Evolutionary conservation across 2,888 invertebrate species (phyloP).

Genomic region (Phaedon cochleariae): DNA sequence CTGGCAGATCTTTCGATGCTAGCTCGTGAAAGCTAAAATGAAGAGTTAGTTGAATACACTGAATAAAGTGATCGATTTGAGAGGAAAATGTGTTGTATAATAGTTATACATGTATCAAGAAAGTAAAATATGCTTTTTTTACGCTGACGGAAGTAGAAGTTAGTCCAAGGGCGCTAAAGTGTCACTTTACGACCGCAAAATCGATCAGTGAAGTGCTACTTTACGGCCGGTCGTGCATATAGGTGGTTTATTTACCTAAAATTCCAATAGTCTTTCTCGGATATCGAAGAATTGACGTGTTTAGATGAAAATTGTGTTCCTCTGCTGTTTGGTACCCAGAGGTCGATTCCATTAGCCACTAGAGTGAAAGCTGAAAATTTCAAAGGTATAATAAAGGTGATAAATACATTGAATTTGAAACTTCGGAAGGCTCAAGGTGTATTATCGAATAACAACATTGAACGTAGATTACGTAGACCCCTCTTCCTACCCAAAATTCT

Average conservation of each 20-base stretch:
- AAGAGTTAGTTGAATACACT: neutral
- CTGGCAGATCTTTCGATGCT: constrained; percentile 83
- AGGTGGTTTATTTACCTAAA: constrained; percentile 61
- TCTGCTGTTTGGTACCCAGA: constrained; percentile 82
- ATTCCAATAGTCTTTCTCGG: constrained; percentile 71
- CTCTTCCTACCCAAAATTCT: too few species aligned
- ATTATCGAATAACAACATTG: too few species aligned
- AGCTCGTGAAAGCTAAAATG: constrained; percentile 82
- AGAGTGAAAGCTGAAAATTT: constrained; percentile 68
- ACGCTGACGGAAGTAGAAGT: too few species aligned
- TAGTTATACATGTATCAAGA: too few species aligned
- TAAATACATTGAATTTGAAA: too few species aligned
- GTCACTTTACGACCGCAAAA: neutral
- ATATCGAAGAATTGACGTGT: constrained; percentile 66
- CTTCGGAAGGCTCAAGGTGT: too few species aligned
- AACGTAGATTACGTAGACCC: too few species aligned
- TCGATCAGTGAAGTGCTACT: neutral
- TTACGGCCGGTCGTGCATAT: too few species aligned
- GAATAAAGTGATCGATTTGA: too few species aligned
- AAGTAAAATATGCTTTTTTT: too few species aligned
- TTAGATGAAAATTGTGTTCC: constrained; percentile 77
- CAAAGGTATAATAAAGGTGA: neutral
- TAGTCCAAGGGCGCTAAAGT: constrained; percentile 82
- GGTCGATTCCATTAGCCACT: constrained; percentile 72
- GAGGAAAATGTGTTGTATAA: too few species aligned